phyloP scores from a whole-genome alignment of 2,113 vertebrate species.

The Desmodus rotundus region DNA sequence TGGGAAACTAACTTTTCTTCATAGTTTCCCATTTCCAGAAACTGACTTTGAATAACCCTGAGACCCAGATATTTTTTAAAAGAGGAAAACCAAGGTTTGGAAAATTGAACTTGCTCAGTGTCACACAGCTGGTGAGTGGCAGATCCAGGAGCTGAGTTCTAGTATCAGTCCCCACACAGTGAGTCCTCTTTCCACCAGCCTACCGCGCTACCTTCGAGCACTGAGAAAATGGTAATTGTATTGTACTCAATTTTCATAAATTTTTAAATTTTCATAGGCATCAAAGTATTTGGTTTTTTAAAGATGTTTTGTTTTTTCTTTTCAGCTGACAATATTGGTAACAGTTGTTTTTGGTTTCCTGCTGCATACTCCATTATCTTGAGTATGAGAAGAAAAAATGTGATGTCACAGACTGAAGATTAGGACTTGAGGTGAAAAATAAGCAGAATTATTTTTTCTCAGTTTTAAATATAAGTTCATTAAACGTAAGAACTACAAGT shows the following conservation, averaged over 20 bases:
- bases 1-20: conserved; percentile 3
- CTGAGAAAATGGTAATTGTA: background rate
- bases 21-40: background rate
- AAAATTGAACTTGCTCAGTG: background rate
- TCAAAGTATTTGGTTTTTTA: background rate
- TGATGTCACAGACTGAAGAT: conserved; percentile 24
- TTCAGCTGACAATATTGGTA: background rate
- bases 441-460: background rate
- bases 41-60: background rate
- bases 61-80: background rate
- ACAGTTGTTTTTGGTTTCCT: conserved; percentile 24
- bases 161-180: background rate
- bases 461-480: background rate
- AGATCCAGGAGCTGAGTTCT: background rate
- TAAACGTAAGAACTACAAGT: background rate
- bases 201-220: background rate
- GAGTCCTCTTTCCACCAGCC: background rate
- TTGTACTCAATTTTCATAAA: background rate
- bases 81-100: conserved; percentile 16
- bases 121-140: background rate
- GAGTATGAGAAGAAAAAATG: conserved; percentile 17
- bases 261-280: background rate
- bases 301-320: background rate
- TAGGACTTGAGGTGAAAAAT: conserved; percentile 34
- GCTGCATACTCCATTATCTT: background rate